Evolutionary conservation across 2,797 vertebrate species (phyloP).

Genomic region (Periparus ater): DNA sequence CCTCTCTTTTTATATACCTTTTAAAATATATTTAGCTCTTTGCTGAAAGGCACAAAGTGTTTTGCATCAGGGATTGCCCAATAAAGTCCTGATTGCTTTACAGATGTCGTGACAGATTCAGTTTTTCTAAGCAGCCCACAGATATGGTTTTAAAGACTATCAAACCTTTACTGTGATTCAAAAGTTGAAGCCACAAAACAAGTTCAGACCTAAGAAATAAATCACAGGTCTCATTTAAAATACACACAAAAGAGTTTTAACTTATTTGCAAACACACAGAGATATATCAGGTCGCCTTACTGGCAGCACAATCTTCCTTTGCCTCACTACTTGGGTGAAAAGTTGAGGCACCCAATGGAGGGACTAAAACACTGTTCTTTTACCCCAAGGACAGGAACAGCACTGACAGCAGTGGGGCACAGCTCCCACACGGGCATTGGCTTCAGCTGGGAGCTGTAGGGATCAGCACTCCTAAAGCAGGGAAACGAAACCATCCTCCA

Average conservation of each 20-base stretch:
- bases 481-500: background rate
- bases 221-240: background rate
- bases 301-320: background rate
- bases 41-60: background rate
- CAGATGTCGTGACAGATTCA: rapidly evolving
- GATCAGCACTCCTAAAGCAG: background rate
- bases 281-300: background rate
- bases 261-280: background rate
- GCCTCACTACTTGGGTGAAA: background rate
- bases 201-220: background rate
- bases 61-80: background rate
- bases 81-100: background rate
- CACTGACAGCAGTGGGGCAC: background rate
- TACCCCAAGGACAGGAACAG: background rate
- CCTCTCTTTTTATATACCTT: background rate
- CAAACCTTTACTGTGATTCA: background rate
- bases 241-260: background rate
- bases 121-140: background rate
- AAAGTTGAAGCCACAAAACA: background rate
- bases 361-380: background rate
- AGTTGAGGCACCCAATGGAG: background rate
- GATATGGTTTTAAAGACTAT: background rate
- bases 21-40: background rate
- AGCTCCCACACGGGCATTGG: rapidly evolving
- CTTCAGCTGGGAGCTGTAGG: background rate